Evolutionary conservation across 2,113 vertebrate species (phyloP), one percentile per base, ranked within the genome.

Genomic region (Elaphurus davidianus): DNA sequence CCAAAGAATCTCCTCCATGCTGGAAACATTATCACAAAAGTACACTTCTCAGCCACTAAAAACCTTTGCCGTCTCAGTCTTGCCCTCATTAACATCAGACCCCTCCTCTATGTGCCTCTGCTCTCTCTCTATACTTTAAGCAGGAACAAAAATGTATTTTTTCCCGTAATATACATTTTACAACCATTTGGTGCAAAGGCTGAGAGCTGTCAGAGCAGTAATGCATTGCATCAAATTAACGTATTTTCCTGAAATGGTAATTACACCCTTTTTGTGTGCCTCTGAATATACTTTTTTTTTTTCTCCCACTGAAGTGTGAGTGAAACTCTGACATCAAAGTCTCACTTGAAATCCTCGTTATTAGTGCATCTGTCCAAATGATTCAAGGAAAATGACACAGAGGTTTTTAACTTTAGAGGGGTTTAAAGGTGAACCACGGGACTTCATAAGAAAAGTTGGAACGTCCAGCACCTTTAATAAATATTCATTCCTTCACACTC

Each of bases 161-260:
- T 93, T 90, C 78, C 91, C 2, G 0, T 88, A 84, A 87, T 96
- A 93, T 91, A 64, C 97, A 94, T 97, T 81, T 98, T 98, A 89
- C 96, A 85, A 87, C 71, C 40, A 9, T 97, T 98, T 97, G 93
- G 83, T 93, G 27, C 74, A 95, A 95, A 93, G 94, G 96, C 97
- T 89, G 57, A 91, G 95, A 98, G 91, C 98, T 99, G 98, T 98
- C 98, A 98, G 96, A 97, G 81, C 93, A 94, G 25, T 90, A 97
- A 98, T 12, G 62, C 95, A 89, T 90, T 78, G 89, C 11, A 5
- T 97, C 97, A 98, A 96, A 99, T 90, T 97, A 98, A 97, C 97
- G 21, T 90, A 91, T 98, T 98, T 98, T 95, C 84, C 97, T 97
- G 97, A 98, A 97, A 97, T 90, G 97, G 90, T 98, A 98, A 99